Base-by-base conservation (phyloP, 2,797 vertebrate species). In the Saxicola maurus region DNA sequence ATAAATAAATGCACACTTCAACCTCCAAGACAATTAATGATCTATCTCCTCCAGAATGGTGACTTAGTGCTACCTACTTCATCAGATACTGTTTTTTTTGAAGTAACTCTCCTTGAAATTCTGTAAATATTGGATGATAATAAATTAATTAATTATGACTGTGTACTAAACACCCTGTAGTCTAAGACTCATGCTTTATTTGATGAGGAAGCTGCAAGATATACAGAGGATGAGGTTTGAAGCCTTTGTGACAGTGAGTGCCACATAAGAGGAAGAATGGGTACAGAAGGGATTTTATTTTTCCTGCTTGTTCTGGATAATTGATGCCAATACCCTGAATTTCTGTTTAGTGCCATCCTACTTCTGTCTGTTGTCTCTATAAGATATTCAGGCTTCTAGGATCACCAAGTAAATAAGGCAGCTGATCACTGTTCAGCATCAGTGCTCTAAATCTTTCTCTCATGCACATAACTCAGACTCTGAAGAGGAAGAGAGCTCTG, bases 381-480 rank as follows among this genome's bases (percentile, higher is more conserved):
- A 42, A 87, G 69, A 82, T 74, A 68, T 45, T 48, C 10, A 6
- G 55, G 33, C 25, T 91, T 89, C 61, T 31, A 53, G 52, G 51
- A 81, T 40, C 62, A 79, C 55, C 62, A 78, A 35, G 51, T 55
- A 85, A 94, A 93, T 81, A 73, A 89, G 43, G 51, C 33, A 92
- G 11, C 13, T 93, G 88, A 87, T 93, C 7, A 6, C 27, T 56
- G 62, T 78, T 93, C 60, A 78, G 27, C 55, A 68, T 38, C 59
- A 78, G 33, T 68, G 73, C 45, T 78, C 62, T 92, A 87, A 86
- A 92, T 87, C n/a, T 92, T 86, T 81, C 56, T 78, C 31, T 81
- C 66, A 72, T 83, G 55, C 20, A 61, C 55, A 48, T 65, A 74
- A 85, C 37, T 87, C 55, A 62, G 27, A 71, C 15, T 51, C 23